Percentiles rank a stretch among this genome's conserved stretches.
phyloP scores from a whole-genome alignment of 2,888 invertebrate genomes.

The Apantesis nais region DNA sequence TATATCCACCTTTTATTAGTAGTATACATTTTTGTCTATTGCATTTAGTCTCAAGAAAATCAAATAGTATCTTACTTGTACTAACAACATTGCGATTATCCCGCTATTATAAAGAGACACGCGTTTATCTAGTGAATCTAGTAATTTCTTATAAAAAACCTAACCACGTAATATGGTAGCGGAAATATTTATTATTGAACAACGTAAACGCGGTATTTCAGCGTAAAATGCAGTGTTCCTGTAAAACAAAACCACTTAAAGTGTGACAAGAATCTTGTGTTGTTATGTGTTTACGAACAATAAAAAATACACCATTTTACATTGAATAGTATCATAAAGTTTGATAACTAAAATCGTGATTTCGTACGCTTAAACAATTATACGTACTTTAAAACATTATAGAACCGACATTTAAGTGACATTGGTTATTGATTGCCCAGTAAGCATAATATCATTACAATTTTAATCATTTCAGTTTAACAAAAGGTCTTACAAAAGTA shows the following conservation, averaged over 20 bases:
- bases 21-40: not conserved
- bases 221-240: slow-evolving; percentile 5
- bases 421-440: not conserved
- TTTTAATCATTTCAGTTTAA: too few relatives aligned
- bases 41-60: not conserved
- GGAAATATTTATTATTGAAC: slow-evolving; percentile 2
- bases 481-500: too few relatives aligned
- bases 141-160: not conserved
- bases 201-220: not conserved
- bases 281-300: not conserved
- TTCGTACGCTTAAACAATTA: not conserved
- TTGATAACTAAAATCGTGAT: not conserved
- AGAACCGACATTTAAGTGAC: not conserved
- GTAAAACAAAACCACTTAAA: not conserved
- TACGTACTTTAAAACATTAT: not conserved
- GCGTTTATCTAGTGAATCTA: too few relatives aligned
- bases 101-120: too few relatives aligned
- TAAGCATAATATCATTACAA: not conserved
- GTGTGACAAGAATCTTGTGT: slow-evolving; percentile 1
- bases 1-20: too few relatives aligned
- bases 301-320: not conserved
- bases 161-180: not conserved
- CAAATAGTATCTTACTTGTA: not conserved
- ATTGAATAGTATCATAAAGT: not conserved
- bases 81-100: too few relatives aligned